Percentiles rank a stretch among this genome's conserved stretches.
Evolutionary conservation across 92 coral and sea anemone genomes (phyloP).

Genomic region (Umimayanthus kanabou): DNA sequence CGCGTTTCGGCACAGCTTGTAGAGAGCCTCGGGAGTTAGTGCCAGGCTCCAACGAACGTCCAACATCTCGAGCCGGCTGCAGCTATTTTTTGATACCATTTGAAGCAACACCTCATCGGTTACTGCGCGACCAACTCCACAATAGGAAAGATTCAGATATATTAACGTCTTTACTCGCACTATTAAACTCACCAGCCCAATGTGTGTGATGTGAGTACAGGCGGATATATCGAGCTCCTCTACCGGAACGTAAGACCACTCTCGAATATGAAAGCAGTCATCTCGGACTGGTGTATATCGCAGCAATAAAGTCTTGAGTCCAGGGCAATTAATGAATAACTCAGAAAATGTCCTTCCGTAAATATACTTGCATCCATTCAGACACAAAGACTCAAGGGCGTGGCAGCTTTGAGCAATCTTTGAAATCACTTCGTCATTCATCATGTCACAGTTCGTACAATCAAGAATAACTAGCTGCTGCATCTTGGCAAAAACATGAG

Average conservation of each 20-base stretch:
- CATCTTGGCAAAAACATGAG: conserved; percentile 91
- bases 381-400: conserved; percentile 86
- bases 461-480: conserved; percentile 89
- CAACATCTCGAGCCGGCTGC: conserved; percentile 85
- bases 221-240: conserved; percentile 98
- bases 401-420: conserved; percentile 95
- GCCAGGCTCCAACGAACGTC: conserved; percentile 98
- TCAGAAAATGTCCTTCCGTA: conserved; percentile 92
- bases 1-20: conserved; percentile 71
- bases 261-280: conserved; percentile 81
- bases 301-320: conserved; percentile 85
- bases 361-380: conserved; percentile 94
- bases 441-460: conserved; percentile 96
- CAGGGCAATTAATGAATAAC: conserved; percentile 76
- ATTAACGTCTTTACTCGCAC: conserved; percentile 74
- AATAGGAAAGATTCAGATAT: conserved; percentile 92
- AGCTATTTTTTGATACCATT: conserved; percentile 83
- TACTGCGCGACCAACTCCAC: conserved; percentile 98
- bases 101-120: conserved; percentile 92
- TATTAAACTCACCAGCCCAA: conserved; percentile 87
- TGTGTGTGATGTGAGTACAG: conserved; percentile 89
- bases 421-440: conserved; percentile 91
- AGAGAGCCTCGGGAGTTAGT: conserved; percentile 90
- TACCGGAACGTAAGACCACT: conserved; percentile 84
- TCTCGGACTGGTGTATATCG: conserved; percentile 98